A percentile compares a stretch with the other conserved stretches of the same genome.
These are phyloP conservation scores for Drosophila kuntzei DNA, from an alignment of 2,888 invertebrate genomes.

Conservation along the genomic window DNA sequence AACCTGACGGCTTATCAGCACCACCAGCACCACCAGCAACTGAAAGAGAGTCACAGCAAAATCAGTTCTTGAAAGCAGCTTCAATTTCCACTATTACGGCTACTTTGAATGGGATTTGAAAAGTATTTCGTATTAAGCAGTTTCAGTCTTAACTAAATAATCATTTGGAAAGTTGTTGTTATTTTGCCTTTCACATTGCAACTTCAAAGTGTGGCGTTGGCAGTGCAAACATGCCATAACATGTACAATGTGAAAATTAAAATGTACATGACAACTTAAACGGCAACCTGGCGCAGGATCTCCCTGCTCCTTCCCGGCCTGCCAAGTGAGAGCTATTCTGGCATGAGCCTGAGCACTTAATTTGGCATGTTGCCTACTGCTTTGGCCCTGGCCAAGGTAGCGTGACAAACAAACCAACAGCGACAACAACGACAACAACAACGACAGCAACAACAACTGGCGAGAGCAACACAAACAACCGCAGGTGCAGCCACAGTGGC, in stretches of 20 bases:
- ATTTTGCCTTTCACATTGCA: conserved; percentile 1
- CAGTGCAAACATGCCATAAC: conserved; percentile 71
- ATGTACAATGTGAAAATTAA: conserved; percentile 67
- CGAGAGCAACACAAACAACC: conserved; percentile 37
- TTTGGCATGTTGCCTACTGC: conserved; percentile 72
- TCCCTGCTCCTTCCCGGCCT: conserved; percentile 4
- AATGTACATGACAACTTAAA: conserved; percentile 78
- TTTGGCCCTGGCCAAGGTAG: conserved; percentile 52
- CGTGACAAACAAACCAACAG: conserved; percentile 44
- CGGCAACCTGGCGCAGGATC: conserved; percentile 49
- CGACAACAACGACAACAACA: conserved; percentile 33
- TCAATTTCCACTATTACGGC: neutral
- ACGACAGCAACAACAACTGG: conserved; percentile 9
- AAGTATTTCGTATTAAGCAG: neutral
- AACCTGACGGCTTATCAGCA: conserved; percentile 12
- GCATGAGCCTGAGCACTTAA: conserved; percentile 63
- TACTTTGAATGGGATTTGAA: neutral
- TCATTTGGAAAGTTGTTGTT: neutral
- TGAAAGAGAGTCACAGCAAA: neutral
- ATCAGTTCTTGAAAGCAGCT: neutral
- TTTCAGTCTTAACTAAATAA: conserved; percentile 8
- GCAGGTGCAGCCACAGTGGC: conserved; percentile 71
- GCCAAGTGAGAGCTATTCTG: conserved; percentile 15
- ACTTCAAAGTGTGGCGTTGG: conserved; percentile 53
- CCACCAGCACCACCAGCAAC: neutral